Conservation (phyloP, 2,888 invertebrate species). For the Pandemis cinnamomeana region DNA sequence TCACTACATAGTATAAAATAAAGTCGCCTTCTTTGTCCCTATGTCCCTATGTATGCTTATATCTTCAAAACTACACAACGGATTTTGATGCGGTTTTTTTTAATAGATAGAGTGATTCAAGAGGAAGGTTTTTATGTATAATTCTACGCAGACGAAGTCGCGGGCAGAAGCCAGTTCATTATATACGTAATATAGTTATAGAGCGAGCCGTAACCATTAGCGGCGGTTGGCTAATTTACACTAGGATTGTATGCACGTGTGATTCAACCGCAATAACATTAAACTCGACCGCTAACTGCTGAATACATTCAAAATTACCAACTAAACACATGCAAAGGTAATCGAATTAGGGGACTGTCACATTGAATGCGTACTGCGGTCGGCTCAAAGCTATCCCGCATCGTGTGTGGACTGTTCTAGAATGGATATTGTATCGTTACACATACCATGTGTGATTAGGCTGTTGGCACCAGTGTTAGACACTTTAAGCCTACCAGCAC, state of each 20-base stretch:
- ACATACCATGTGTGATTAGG: too few species aligned
- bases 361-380: neutral
- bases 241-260: neutral
- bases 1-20: too few species aligned
- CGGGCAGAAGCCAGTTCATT: too few species aligned
- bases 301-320: neutral
- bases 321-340: neutral
- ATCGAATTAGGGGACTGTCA: constrained; percentile 1
- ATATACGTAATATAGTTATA: neutral
- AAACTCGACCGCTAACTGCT: neutral
- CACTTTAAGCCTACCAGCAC: too few species aligned
- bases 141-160: too few species aligned
- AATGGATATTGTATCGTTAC: neutral
- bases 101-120: too few species aligned
- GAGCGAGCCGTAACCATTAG: neutral
- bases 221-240: neutral
- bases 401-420: neutral
- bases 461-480: too few species aligned
- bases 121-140: too few species aligned
- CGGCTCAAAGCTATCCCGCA: neutral
- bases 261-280: neutral
- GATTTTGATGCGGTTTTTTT: too few species aligned
- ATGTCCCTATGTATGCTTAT: too few species aligned
- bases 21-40: too few species aligned
- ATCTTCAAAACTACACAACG: too few species aligned